Evolutionary conservation across 2,113 vertebrate species (phyloP).

Genomic region (Anarhynchus alexandrinus): DNA sequence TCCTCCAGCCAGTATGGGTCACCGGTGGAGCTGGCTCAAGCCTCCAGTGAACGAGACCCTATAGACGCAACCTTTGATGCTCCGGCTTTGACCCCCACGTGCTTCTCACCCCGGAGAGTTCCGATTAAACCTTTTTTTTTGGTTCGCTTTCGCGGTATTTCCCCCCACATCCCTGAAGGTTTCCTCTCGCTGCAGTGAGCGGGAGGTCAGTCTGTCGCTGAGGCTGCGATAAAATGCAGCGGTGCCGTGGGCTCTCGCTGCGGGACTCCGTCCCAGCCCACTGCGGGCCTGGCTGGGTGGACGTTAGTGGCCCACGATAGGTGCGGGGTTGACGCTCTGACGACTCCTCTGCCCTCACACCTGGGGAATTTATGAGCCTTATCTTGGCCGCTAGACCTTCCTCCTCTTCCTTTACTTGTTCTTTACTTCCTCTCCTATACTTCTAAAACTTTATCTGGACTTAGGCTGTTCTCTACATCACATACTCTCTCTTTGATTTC

Average conservation of each 20-base stretch:
- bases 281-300: neutral
- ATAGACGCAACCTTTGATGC: neutral
- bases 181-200: neutral
- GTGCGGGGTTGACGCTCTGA: neutral
- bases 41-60: too few relatives aligned
- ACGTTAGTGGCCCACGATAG: neutral
- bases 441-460: conserved; percentile 49
- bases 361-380: neutral
- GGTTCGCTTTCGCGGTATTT: neutral
- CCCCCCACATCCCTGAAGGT: neutral
- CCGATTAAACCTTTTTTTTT: neutral
- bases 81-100: neutral
- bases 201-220: neutral
- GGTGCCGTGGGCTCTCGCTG: too few relatives aligned
- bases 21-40: too few relatives aligned
- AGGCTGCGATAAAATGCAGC: neutral
- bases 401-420: conserved; percentile 18
- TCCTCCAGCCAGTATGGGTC: too few relatives aligned
- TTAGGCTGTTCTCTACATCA: conserved; percentile 1
- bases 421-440: conserved; percentile 15
- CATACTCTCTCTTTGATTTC: conserved; percentile 53
- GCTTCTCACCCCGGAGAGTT: neutral
- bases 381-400: neutral
- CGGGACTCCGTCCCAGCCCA: neutral
- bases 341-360: neutral